Conservation (phyloP, 2,113 vertebrate genomes). For the Puffinus mauretanicus region DNA sequence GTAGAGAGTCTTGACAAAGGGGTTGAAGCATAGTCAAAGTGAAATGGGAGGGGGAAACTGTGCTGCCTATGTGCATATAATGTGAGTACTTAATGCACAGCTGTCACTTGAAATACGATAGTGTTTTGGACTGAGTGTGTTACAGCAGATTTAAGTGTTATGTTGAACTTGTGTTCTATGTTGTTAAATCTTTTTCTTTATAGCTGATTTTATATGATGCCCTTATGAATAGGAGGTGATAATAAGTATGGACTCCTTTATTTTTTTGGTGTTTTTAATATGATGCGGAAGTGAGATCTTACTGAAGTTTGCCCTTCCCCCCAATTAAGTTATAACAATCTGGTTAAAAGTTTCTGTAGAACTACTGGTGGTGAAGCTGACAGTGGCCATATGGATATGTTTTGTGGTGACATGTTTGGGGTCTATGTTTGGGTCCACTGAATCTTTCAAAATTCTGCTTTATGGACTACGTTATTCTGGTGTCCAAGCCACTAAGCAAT, state of each 20-base stretch:
- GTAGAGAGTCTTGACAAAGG: neutral
- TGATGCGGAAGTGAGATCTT: neutral
- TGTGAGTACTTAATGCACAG: neutral
- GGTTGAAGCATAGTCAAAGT: neutral
- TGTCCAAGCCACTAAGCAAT: neutral
- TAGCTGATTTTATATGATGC: neutral
- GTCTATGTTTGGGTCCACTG: neutral
- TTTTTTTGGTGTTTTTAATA: neutral
- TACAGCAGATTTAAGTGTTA: neutral
- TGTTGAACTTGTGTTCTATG: neutral
- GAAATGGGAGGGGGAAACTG: neutral
- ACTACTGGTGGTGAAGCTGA: neutral
- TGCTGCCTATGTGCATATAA: neutral
- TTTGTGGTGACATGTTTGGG: neutral
- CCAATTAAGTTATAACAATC: accelerated
- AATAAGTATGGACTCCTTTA: neutral
- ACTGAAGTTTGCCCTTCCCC: neutral
- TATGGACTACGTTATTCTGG: neutral
- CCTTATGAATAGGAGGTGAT: neutral
- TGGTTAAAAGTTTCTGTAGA: neutral
- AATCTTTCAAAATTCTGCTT: neutral
- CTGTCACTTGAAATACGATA: neutral
- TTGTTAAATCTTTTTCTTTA: neutral
- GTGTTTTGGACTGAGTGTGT: neutral
- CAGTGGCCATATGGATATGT: accelerated